Base-by-base conservation (phyloP, 2,797 vertebrate species). In the Arrhamphus sclerolepis region DNA sequence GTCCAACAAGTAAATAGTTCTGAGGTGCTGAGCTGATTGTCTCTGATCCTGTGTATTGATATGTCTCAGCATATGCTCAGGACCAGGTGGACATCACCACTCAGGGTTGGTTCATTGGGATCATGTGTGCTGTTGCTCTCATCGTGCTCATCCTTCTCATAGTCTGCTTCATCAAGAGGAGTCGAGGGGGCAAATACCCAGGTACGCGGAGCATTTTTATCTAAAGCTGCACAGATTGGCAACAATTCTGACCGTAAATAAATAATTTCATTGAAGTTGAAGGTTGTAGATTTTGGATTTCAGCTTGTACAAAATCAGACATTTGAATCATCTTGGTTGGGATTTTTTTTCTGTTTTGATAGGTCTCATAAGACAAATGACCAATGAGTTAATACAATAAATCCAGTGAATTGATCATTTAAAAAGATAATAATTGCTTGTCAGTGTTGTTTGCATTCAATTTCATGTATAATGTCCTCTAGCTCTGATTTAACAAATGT, bases 111-210 rank as follows among this genome's bases (percentile, higher is more conserved):
- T 98, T 99, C 91, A 98, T 99, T 1, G 98, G 98, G 51, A 93
- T 98, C 47, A 99, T 99, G 98, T 99, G 97, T 4, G 98, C 97
- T n/a, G 93, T 98, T n/a, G 96, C 95, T 48, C 94, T 99, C 29
- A 92, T 99, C 9, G 96, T 99, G 56, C 94, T 99, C 70, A 97
- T 97, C 80, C 92, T 99, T 10, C 91, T 99, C 49, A 93, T 97
- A 0, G 97, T 99, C 52, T 99, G 97, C 77, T 99, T 99, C 89
- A 98, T 99, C 83, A 99, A 98, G 93, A 95, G 96, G 82, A 99
- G 96, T 84, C 89, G 96, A 6, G 97, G 98, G 0, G 97, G 98
- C 18, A 99, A 99, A 77, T 99, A 99, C 50, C 96, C 96, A 91
- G 97, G 97, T 99, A 81, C 17, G 7, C 19, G 8, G 26, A 34